These are phyloP conservation scores for Ephialtes manifestator DNA, from an alignment of 2,888 invertebrate genomes.

Conservation along the genomic window DNA sequence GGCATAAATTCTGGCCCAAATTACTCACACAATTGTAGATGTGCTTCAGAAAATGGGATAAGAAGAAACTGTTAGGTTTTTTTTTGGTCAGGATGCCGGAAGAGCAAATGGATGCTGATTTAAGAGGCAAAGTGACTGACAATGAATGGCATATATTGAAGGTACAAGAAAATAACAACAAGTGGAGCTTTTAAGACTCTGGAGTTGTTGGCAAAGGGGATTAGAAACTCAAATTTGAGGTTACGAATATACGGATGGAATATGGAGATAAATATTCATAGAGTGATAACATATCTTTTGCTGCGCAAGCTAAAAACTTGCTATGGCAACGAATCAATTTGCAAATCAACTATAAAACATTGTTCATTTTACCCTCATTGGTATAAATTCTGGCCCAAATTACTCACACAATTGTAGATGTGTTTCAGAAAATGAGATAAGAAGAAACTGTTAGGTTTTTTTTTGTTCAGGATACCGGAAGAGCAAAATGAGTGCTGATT, in stretches of 20 bases:
- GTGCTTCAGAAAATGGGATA: not conserved
- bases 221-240: not conserved
- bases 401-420: not conserved
- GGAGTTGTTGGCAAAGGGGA: not conserved
- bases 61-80: not conserved
- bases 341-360: not conserved
- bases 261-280: not conserved
- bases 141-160: not conserved
- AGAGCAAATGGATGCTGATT: slow-evolving; percentile 16
- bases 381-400: too few relatives aligned
- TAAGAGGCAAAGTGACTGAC: not conserved
- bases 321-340: not conserved
- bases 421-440: not conserved
- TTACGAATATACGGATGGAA: too few relatives aligned
- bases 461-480: slow-evolving; percentile 8
- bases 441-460: not conserved
- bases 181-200: not conserved
- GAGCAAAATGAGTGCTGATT: slow-evolving; percentile 13
- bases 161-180: not conserved
- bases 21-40: not conserved
- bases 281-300: too few relatives aligned
- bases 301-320: too few relatives aligned
- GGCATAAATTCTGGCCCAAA: not conserved
- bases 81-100: slow-evolving; percentile 6
- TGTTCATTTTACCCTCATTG: too few relatives aligned